These are phyloP conservation scores for Agapornis roseicollis DNA, from an alignment of 2,113 vertebrate genomes.

Conservation along the genomic window DNA sequence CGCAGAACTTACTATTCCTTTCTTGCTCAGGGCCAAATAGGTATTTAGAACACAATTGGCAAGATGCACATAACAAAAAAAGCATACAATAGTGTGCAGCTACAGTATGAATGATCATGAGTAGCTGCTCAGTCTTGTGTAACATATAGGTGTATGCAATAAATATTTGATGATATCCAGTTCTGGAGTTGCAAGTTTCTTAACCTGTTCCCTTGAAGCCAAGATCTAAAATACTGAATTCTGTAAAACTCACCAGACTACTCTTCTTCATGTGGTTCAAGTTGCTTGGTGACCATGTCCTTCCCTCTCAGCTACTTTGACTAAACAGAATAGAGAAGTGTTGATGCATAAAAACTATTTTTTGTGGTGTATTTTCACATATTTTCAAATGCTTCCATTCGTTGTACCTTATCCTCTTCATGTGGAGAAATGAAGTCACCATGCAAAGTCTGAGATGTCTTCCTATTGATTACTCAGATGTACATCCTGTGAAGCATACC, in stretches of 20 bases:
- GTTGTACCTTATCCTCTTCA: background rate
- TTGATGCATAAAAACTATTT: background rate
- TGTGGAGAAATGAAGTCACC: background rate
- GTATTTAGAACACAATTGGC: background rate
- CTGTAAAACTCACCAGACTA: background rate
- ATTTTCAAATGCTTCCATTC: background rate
- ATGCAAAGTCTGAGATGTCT: background rate
- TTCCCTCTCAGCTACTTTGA: background rate
- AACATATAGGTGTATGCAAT: background rate
- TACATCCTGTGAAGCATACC: background rate
- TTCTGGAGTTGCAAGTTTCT: background rate
- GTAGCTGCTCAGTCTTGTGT: background rate
- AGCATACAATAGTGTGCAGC: background rate
- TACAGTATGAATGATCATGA: fast-evolving
- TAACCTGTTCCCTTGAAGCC: background rate
- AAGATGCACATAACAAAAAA: background rate
- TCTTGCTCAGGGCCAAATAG: background rate
- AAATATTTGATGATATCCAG: background rate
- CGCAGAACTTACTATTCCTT: background rate
- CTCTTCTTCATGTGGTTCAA: background rate
- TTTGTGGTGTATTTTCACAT: background rate
- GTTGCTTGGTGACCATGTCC: background rate
- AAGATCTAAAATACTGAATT: background rate
- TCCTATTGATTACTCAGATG: background rate
- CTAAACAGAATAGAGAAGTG: background rate